Percentiles rank a stretch among this genome's conserved stretches.
Conservation (phyloP, 2,797 vertebrate species). For the Poecilia picta region DNA sequence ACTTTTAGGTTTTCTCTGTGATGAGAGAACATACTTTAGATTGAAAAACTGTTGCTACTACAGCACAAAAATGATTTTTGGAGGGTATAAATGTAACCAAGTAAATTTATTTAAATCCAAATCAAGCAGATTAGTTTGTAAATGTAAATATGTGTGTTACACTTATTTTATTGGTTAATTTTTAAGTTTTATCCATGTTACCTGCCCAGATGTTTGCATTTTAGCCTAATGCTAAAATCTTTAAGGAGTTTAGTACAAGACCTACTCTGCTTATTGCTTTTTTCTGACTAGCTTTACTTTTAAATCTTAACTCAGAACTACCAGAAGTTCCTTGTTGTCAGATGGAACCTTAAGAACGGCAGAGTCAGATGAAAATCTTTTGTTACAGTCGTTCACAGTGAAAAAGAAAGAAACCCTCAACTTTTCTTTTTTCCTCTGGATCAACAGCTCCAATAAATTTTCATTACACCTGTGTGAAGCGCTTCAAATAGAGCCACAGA, state of each 20-base stretch:
- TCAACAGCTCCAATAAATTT: slow-evolving; percentile 84
- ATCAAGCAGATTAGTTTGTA: neutral
- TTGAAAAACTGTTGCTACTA: neutral
- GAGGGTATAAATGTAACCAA: neutral
- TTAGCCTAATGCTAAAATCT: neutral
- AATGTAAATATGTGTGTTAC: neutral
- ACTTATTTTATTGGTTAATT: neutral
- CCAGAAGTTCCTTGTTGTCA: slow-evolving; percentile 53
- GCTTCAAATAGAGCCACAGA: slow-evolving; percentile 87
- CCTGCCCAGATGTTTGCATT: neutral
- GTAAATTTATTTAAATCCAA: neutral
- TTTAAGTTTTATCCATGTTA: neutral
- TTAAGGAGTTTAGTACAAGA: neutral
- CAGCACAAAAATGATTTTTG: neutral
- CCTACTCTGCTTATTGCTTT: neutral
- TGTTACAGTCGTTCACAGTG: slow-evolving; percentile 73
- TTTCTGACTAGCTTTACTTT: slow-evolving; percentile 15
- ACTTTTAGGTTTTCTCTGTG: neutral
- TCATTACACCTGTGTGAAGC: slow-evolving; percentile 86
- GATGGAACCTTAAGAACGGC: slow-evolving; percentile 36
- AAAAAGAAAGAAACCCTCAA: slow-evolving; percentile 58
- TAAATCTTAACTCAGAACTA: slow-evolving; percentile 6
- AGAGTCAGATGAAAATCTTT: slow-evolving; percentile 69
- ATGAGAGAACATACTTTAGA: neutral
- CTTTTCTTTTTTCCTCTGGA: slow-evolving; percentile 77